phyloP scores from a whole-genome alignment of 2,113 vertebrate genomes.

The Centrocercus urophasianus region DNA sequence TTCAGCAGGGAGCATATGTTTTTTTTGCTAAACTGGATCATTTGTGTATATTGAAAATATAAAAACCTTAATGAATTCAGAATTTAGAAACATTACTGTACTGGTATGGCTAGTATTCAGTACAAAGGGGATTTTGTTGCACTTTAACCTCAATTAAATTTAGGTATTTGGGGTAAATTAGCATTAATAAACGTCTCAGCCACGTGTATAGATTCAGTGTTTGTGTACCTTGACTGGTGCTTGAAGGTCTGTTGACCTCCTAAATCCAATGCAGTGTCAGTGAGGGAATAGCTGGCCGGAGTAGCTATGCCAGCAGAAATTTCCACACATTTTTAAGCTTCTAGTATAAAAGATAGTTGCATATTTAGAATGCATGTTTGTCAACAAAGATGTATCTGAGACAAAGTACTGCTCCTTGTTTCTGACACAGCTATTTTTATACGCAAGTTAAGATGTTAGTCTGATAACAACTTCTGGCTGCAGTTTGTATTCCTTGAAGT shows the following conservation, averaged over 20 bases:
- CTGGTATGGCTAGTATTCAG: neutral
- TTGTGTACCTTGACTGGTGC: neutral
- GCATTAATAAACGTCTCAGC: neutral
- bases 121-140: rapidly evolving
- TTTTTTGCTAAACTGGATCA: neutral
- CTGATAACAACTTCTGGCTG: neutral
- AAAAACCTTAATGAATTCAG: neutral
- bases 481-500: neutral
- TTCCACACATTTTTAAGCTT: neutral
- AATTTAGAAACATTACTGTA: rapidly evolving
- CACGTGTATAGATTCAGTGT: neutral
- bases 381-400: neutral
- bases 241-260: neutral
- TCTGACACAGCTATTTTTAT: neutral
- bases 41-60: neutral
- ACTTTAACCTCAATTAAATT: neutral
- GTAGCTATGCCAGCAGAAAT: neutral
- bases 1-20: neutral
- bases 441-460: neutral
- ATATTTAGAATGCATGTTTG: neutral
- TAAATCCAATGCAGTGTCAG: neutral
- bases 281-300: neutral
- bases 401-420: neutral
- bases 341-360: neutral
- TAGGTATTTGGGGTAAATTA: neutral